A percentile compares a stretch with the other conserved stretches of the same genome.
Evolutionary conservation across 2,797 vertebrate species (phyloP).

Genomic region (Microctenopoma steveboyesi): DNA sequence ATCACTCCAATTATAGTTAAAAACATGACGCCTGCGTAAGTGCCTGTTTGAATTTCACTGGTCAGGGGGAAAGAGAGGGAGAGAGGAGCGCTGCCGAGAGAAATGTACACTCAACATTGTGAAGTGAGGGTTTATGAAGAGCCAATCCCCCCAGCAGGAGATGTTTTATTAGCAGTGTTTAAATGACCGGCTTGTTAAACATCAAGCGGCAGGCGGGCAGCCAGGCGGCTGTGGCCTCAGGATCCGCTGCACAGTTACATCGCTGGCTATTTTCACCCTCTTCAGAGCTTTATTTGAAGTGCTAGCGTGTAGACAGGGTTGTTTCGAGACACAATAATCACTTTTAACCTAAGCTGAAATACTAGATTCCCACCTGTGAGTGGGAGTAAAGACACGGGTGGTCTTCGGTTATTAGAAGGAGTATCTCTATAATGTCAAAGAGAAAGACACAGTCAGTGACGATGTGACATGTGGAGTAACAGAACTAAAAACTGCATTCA

Average conservation of each 20-base stretch:
- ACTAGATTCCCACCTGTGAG: constrained; percentile 70
- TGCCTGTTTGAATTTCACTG: constrained; percentile 59
- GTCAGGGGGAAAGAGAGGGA: constrained; percentile 23
- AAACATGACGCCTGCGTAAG: constrained; percentile 70
- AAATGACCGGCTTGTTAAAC: constrained; percentile 84
- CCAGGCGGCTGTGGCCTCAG: constrained; percentile 64
- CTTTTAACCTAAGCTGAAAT: constrained; percentile 70
- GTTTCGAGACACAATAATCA: constrained; percentile 82
- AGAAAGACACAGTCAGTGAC: background rate
- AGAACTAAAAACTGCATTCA: too few species aligned
- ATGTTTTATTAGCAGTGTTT: constrained; percentile 82
- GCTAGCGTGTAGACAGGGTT: constrained; percentile 71
- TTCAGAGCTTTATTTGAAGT: constrained; percentile 77
- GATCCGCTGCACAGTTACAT: constrained; percentile 57
- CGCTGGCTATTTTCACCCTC: constrained; percentile 78
- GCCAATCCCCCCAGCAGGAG: constrained; percentile 74
- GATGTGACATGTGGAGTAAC: too few species aligned
- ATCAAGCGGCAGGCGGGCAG: constrained; percentile 75
- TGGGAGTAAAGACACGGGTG: constrained; percentile 54
- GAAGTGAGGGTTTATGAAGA: constrained; percentile 79
- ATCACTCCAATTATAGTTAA: constrained; percentile 80
- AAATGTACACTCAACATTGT: constrained; percentile 52
- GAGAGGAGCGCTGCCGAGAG: constrained; percentile 22
- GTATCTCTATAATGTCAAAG: constrained; percentile 35
- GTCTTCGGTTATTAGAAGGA: constrained; percentile 42